phyloP scores from a whole-genome alignment of 1,140 invertebrate genomes.

The Drosophila repletoides region DNA sequence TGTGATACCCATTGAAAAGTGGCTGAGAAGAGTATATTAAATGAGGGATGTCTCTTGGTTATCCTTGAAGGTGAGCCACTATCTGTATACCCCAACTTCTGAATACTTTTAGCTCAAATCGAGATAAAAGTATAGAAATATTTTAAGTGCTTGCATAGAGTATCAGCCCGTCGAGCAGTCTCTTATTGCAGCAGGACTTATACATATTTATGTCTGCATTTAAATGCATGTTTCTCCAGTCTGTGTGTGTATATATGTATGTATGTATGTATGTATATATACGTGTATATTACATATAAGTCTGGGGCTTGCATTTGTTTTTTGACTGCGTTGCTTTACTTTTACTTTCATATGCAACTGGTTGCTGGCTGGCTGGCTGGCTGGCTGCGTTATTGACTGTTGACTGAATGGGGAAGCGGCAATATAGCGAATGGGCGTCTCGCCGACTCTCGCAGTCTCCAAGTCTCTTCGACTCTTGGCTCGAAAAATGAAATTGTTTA shows the following conservation, averaged over 20 bases:
- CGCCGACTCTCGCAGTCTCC: slow-evolving; percentile 31
- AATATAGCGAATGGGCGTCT: slow-evolving; percentile 43
- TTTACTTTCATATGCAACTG: slow-evolving; percentile 80
- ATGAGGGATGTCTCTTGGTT: too few relatives aligned
- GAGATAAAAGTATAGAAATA: too few relatives aligned
- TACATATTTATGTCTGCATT: slow-evolving; percentile 48
- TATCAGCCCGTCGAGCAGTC: too few relatives aligned
- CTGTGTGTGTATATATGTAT: slow-evolving; percentile 17
- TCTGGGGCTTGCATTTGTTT: slow-evolving; percentile 39
- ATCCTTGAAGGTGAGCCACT: too few relatives aligned
- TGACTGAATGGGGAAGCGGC: slow-evolving; percentile 61
- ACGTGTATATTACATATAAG: slow-evolving; percentile 32
- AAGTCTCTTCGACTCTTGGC: slow-evolving; percentile 33
- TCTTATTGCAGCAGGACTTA: slow-evolving; percentile 25
- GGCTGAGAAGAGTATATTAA: too few relatives aligned
- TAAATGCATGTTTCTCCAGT: slow-evolving; percentile 55
- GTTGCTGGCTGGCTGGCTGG: too few relatives aligned
- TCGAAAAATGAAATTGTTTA: slow-evolving; percentile 70
- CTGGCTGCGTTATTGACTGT: too few relatives aligned
- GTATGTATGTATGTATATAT: slow-evolving; percentile 17
- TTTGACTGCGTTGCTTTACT: slow-evolving; percentile 70
- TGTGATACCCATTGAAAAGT: too few relatives aligned
- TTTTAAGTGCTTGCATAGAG: too few relatives aligned
- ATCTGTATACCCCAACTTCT: too few relatives aligned
- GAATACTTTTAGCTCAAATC: too few relatives aligned